Conservation (phyloP, 2,113 vertebrate genomes). For the Herpetotheres cachinnans region DNA sequence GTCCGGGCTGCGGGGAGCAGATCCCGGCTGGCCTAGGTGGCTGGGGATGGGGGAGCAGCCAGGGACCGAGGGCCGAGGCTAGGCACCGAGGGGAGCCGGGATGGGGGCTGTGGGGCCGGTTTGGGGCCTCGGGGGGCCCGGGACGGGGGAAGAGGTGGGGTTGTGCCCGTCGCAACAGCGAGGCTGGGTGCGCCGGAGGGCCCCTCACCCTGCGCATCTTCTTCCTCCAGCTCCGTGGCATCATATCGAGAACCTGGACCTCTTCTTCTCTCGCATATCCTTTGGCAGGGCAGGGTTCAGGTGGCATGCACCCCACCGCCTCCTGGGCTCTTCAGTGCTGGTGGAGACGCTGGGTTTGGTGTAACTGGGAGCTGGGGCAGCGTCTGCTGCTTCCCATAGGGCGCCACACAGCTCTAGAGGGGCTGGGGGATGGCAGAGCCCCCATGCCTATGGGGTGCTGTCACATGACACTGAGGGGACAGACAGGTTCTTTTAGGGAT, state of each 20-base stretch:
- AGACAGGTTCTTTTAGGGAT: background rate
- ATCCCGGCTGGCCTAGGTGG: no score
- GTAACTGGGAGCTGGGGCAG: background rate
- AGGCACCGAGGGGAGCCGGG: background rate
- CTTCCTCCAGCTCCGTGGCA: constrained; percentile 89
- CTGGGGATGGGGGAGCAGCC: background rate
- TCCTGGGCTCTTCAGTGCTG: no score
- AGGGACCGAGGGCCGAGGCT: no score
- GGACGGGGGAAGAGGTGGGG: background rate
- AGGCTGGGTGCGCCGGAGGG: background rate
- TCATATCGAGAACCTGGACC: constrained; percentile 96
- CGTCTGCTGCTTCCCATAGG: background rate
- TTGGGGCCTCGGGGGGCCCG: fast-evolving
- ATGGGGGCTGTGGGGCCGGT: background rate
- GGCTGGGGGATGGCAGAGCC: background rate
- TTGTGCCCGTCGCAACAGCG: no score
- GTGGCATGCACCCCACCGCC: background rate
- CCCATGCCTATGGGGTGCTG: background rate
- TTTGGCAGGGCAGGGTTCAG: constrained; percentile 43
- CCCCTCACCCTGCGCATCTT: background rate
- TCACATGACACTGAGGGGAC: background rate
- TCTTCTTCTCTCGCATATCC: constrained; percentile 99
- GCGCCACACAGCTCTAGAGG: background rate
- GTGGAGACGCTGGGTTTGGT: background rate
- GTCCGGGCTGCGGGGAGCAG: background rate